Evolutionary conservation across 2,113 vertebrate genomes (phyloP), one percentile per base, ranked within the genome.

Genomic region (Geococcyx californianus): DNA sequence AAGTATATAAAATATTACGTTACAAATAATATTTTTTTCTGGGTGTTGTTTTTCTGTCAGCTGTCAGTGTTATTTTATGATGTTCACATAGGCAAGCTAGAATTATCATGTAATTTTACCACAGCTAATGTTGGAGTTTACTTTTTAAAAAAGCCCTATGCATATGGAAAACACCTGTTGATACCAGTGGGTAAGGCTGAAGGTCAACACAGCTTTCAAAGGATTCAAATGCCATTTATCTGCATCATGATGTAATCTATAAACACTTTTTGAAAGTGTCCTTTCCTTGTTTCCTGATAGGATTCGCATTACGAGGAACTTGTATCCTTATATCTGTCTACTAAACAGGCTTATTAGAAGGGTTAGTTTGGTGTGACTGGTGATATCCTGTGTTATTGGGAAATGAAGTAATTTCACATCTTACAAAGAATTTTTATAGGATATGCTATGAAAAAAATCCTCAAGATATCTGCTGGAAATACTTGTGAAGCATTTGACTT

Each of bases 401-500:
- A 94, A 94, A 78, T 87, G 26, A 75, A 74, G 55, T 74, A 38
- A 74, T 95, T 94, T 89, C 34, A 47, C 3, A 2, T 95, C 56
- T 58, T 80, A 52, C 25, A 85, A 87, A 74, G 17, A 31, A 49
- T 78, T 76, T 5, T 1, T 88, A 13, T 26, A 66, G 81, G 51
- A 52, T 40, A 83, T 1, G 3, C 29, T 58, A 26, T 76, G 70
- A 84, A 87, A 93, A 78, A 84, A 56, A 88, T 76, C 38, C 20
- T 76, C n/a, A 28, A 93, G 81, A 84, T 76, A 90, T 55, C 63
- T 89, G 52, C 44, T 86, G 74, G 92, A 94, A 91, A 89, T 90
- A 66, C 69, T 86, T 67, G 66, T 17, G 58, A 96, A 94, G 51
- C 58, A 90, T 86, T 95, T 92, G 94, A 96, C 94, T 84, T 84